Base-by-base conservation (phyloP, 2,888 invertebrate genomes). In the Cryptocheilus praepositus region DNA sequence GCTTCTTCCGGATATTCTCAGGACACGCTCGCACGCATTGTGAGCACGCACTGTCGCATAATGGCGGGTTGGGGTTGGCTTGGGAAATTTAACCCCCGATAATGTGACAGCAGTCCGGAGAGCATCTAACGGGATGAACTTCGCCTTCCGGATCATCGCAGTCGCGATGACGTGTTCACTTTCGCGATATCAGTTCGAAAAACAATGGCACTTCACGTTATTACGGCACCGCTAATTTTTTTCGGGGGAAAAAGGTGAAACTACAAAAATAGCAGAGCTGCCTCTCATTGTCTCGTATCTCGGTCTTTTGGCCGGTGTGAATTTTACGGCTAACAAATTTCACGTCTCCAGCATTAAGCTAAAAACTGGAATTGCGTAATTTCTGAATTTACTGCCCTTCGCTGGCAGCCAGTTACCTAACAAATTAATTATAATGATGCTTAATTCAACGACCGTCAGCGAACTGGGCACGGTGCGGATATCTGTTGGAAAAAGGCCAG, bases 51-150 rank as follows among this genome's bases (percentile, higher is more conserved):
- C 45, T 11, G n/a, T 45, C 19, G 45, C 28, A 70, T 56, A 64
- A 69, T 59, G 18, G 54, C 19, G 2, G 8, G 36, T 22, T 2
- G 18, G 52, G 15, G 18, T 21, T n/a, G 36, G 36, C 4, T 8
- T 7, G 36, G 36, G 36, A 36, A 36, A 36, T 36, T 11, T 36
- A 36, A 36, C 36, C 36, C 36, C 36, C 36, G 59, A 44, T 13
- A 67, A 68, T 69, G 81, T 74, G 75, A 77, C 71, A 71, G 13
- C 52, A 16, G 44, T 16, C 59, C 28, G 58, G 25, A 28, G 36
- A 49, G 44, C 16, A 55, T n/a, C 55, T 55, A 55, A 55, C 55
- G 36, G 36, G 55, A 55, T 55, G 55, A 55, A 55, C 18, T 55
- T 55, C 55, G 36, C 28, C 18, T 36, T 55, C 18, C 28, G 36